These are phyloP conservation scores for Musca domestica DNA, from an alignment of 1,140 invertebrate species.

Conservation along the genomic window DNA sequence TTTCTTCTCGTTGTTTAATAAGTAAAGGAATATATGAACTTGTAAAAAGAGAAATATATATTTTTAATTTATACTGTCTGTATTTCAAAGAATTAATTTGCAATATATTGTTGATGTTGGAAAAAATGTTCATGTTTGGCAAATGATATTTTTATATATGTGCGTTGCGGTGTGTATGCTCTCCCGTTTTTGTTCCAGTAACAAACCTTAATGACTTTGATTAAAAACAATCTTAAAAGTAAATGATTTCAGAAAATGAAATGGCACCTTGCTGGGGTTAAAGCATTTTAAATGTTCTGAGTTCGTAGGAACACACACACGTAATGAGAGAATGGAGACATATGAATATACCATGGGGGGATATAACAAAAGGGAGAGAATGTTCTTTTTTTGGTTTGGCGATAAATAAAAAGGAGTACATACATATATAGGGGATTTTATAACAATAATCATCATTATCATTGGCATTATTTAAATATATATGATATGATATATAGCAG, in stretches of 20 bases:
- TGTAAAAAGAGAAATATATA: no score
- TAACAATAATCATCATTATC: neutral
- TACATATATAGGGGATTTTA: constrained; percentile 11
- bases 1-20: no score
- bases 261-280: constrained; percentile 15
- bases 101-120: no score
- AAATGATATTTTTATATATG: no score
- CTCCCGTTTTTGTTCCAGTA: constrained; percentile 8
- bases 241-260: constrained; percentile 18
- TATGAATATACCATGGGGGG: neutral
- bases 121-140: no score
- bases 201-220: constrained; percentile 22
- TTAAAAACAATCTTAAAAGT: constrained; percentile 22
- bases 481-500: no score
- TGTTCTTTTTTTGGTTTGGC: neutral
- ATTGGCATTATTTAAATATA: neutral
- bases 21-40: no score
- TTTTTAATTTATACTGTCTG: no score
- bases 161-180: no score
- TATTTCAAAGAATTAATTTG: no score
- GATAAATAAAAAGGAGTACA: neutral
- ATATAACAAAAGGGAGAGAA: neutral
- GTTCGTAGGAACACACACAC: neutral
- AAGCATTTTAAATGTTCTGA: constrained; percentile 17
- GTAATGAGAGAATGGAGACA: neutral